phyloP scores from a whole-genome alignment of 2,797 vertebrate genomes.

The Ceryle rudis region DNA sequence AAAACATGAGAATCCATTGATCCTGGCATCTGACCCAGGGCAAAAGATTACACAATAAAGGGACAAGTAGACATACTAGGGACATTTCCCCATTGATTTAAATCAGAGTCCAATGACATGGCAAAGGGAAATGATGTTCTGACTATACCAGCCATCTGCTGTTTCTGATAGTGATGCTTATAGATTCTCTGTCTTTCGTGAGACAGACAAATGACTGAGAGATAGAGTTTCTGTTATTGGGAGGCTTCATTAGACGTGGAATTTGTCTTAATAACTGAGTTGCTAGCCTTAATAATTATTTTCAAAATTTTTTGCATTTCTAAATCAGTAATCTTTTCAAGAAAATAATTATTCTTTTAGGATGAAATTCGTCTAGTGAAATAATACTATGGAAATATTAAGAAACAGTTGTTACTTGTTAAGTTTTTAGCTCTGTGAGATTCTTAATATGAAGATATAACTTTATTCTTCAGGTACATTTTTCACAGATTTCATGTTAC shows the following conservation, averaged over 20 bases:
- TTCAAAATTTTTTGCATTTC: background rate
- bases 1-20: background rate
- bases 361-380: background rate
- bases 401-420: background rate
- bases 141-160: constrained; percentile 20
- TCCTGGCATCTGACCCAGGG: constrained; percentile 14
- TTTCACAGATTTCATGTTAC: background rate
- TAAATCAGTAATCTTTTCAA: background rate
- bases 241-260: background rate
- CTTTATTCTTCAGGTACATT: background rate
- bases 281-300: background rate
- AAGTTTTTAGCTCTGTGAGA: background rate
- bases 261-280: background rate
- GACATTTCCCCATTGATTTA: constrained; percentile 22
- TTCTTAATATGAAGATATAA: background rate
- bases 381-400: background rate
- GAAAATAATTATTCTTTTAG: background rate
- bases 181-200: background rate
- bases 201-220: background rate
- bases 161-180: background rate
- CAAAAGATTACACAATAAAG: constrained; percentile 37
- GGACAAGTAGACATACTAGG: background rate
- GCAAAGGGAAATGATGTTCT: background rate
- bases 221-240: background rate
- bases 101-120: background rate